Percentiles rank a stretch among this genome's conserved stretches.
Conservation (phyloP, 2,113 vertebrate genomes). For the Corynorhinus townsendii region DNA sequence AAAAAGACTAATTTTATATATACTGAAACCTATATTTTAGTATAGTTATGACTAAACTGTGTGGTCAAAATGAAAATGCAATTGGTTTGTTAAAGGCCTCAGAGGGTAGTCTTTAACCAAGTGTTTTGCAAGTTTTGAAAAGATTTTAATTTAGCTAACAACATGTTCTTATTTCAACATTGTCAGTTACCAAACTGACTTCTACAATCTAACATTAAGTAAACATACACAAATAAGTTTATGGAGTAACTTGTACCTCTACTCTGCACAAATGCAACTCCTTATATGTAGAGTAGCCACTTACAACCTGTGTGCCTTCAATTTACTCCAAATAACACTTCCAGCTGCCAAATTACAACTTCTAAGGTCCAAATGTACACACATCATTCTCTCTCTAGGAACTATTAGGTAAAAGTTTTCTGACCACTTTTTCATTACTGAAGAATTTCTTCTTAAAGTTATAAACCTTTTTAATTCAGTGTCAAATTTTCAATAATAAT, state of each 20-base stretch:
- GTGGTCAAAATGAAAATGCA: conserved; percentile 45
- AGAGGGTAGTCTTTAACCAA: conserved; percentile 19
- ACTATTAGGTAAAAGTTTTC: conserved; percentile 66
- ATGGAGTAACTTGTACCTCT: background rate
- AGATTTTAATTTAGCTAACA: conserved; percentile 31
- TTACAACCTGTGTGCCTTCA: conserved; percentile 43
- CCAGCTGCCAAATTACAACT: conserved; percentile 65
- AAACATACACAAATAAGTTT: conserved; percentile 13
- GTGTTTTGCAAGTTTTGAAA: conserved; percentile 25
- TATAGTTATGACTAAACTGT: conserved; percentile 35
- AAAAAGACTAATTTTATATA: conserved; percentile 20
- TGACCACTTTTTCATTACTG: conserved; percentile 73
- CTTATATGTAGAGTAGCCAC: conserved; percentile 31
- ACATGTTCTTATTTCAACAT: background rate
- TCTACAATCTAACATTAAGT: conserved; percentile 39
- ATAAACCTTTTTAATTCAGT: conserved; percentile 63
- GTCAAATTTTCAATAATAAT: conserved; percentile 54
- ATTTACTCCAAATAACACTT: conserved; percentile 62
- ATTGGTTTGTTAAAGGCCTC: conserved; percentile 26
- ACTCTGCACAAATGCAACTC: background rate
- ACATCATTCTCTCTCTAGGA: conserved; percentile 66
- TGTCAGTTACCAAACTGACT: background rate
- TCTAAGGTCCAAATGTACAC: conserved; percentile 68
- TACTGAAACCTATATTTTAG: background rate
- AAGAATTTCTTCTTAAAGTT: conserved; percentile 74